Percentiles rank a stretch among this genome's conserved stretches.
These are phyloP conservation scores for Xyliphius kryptos DNA, from an alignment of 2,113 vertebrate species.

Conservation along the genomic window DNA sequence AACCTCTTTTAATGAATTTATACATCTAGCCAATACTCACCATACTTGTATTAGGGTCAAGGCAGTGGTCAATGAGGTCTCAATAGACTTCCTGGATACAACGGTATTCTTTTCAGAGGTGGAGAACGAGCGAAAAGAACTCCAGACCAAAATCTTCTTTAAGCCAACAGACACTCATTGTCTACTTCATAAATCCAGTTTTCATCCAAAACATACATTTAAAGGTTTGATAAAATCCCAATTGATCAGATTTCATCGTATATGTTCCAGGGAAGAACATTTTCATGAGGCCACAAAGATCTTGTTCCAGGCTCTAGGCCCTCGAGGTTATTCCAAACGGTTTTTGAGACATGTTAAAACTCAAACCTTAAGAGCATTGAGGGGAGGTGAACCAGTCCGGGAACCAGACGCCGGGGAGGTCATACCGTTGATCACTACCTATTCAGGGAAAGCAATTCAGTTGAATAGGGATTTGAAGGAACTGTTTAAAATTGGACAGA, in stretches of 20 bases:
- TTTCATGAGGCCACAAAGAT: background rate
- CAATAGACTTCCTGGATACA: slow-evolving; percentile 1
- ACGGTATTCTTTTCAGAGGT: background rate
- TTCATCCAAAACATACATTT: slow-evolving; percentile 19
- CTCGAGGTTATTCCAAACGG: background rate
- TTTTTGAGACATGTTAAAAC: background rate
- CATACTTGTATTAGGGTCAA: background rate
- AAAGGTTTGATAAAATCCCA: slow-evolving; percentile 24
- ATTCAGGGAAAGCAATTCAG: background rate
- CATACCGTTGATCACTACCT: slow-evolving; percentile 5
- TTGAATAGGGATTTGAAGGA: background rate
- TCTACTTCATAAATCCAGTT: slow-evolving; percentile 18
- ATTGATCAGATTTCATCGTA: slow-evolving; percentile 1
- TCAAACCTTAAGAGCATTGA: background rate
- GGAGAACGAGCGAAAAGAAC: too few relatives aligned
- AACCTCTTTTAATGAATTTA: background rate
- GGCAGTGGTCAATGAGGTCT: background rate
- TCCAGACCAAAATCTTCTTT: slow-evolving; percentile 1
- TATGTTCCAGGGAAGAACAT: slow-evolving; percentile 2
- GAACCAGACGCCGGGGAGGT: background rate
- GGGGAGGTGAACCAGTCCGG: background rate
- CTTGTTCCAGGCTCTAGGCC: background rate
- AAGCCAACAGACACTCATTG: slow-evolving; percentile 22
- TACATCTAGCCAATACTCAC: background rate
- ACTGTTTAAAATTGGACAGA: background rate